Evolutionary conservation across 2,113 vertebrate species (phyloP).

Genomic region (Pachycephala philippinensis): DNA sequence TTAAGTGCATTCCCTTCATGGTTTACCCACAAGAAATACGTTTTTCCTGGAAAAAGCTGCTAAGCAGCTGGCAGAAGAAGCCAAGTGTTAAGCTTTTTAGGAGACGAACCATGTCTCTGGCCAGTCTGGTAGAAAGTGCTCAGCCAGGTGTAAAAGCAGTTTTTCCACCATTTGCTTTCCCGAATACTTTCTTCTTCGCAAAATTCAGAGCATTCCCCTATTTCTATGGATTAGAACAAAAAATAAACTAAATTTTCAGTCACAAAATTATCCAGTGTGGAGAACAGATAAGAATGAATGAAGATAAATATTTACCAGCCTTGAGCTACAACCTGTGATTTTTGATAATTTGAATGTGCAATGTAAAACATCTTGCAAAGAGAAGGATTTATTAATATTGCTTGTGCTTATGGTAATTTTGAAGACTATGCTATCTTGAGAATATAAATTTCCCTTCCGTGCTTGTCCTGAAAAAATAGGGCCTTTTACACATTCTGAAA

Average conservation of each 20-base stretch:
- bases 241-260: background rate
- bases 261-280: background rate
- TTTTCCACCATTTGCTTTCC: background rate
- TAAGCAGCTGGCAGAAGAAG: background rate
- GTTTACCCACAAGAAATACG: background rate
- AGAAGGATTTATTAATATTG: background rate
- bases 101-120: background rate
- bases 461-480: background rate
- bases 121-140: background rate
- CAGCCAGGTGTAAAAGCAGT: background rate
- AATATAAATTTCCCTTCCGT: background rate
- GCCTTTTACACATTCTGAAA: background rate
- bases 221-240: background rate
- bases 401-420: background rate
- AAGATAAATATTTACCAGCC: background rate
- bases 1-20: background rate
- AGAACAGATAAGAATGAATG: background rate
- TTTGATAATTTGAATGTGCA: background rate
- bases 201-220: background rate
- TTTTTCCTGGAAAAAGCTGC: constrained; percentile 1
- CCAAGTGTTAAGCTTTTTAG: background rate
- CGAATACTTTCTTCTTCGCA: background rate
- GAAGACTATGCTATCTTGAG: background rate
- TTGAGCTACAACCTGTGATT: background rate
- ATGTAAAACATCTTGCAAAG: background rate